A percentile compares a stretch with the other conserved stretches of the same genome.
phyloP scores from a whole-genome alignment of 2,888 invertebrate species.

The Lutraria lutraria region DNA sequence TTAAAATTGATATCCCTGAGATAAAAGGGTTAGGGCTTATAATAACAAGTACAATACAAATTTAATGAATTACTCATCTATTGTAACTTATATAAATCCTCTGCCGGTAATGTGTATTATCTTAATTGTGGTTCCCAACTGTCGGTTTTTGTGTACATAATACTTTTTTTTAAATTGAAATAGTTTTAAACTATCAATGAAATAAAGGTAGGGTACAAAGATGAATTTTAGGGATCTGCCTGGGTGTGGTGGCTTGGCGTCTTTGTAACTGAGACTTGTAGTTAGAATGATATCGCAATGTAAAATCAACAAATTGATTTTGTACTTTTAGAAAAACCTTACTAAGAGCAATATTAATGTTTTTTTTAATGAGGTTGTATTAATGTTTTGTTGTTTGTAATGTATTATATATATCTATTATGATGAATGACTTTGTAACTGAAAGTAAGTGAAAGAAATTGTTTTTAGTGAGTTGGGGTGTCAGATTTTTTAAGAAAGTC shows the following conservation, averaged over 20 bases:
- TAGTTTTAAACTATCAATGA: not conserved
- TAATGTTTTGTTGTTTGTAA: no score
- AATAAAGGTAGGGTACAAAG: not conserved
- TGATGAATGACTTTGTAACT: no score
- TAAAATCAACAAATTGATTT: no score
- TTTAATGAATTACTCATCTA: not conserved
- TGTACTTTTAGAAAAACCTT: no score
- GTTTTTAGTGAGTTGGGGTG: no score
- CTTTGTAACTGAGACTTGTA: not conserved
- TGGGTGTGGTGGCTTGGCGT: slow-evolving; percentile 10
- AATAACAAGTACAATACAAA: not conserved
- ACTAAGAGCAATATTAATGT: no score
- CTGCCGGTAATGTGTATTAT: not conserved
- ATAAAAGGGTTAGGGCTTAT: not conserved
- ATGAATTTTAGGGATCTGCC: not conserved
- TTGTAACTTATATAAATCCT: not conserved
- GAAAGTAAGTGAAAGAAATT: no score
- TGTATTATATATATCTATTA: no score
- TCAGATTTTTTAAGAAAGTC: no score
- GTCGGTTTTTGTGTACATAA: not conserved
- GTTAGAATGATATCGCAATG: not conserved
- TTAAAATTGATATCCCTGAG: not conserved
- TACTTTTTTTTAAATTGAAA: slow-evolving; percentile 1
- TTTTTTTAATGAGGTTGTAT: no score
- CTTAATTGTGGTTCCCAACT: not conserved